phyloP scores from a whole-genome alignment of 2,113 vertebrate species.

The Phylloscopus whistleri region DNA sequence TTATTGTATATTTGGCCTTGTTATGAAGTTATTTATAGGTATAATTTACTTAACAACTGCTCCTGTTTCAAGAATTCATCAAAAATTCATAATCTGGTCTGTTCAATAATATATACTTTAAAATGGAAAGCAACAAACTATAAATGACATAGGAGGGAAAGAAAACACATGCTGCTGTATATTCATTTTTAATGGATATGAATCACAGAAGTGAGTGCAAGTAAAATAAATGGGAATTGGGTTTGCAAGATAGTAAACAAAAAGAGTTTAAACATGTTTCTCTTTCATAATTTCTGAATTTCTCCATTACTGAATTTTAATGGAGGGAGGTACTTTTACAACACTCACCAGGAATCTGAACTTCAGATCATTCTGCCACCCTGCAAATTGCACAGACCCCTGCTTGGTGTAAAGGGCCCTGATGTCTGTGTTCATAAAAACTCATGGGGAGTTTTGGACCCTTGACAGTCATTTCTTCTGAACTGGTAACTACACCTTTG shows the following conservation, averaged over 20 bases:
- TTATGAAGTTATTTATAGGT: conserved; percentile 36
- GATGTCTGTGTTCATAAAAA: neutral
- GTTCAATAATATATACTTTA: conserved; percentile 56
- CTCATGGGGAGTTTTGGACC: neutral
- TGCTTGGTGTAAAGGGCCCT: neutral
- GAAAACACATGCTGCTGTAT: neutral
- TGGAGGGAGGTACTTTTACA: neutral
- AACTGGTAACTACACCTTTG: neutral
- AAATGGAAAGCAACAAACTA: conserved; percentile 42
- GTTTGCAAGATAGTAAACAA: neutral
- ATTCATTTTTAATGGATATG: conserved; percentile 41
- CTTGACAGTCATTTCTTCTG: neutral
- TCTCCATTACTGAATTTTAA: neutral
- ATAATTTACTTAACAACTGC: conserved; percentile 36
- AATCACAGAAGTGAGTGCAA: neutral
- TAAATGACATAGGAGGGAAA: conserved; percentile 6
- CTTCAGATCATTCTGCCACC: neutral
- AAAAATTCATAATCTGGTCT: conserved; percentile 39
- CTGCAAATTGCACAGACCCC: neutral
- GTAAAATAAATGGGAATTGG: neutral
- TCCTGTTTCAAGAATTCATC: conserved; percentile 47
- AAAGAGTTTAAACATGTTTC: neutral
- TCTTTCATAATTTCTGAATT: neutral
- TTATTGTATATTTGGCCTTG: conserved; percentile 28
- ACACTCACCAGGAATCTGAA: neutral